Evolutionary conservation across 1,140 invertebrate genomes (phyloP), one percentile per base, ranked within the genome.

Genomic region (Gyrodactylus bullatarudis): DNA sequence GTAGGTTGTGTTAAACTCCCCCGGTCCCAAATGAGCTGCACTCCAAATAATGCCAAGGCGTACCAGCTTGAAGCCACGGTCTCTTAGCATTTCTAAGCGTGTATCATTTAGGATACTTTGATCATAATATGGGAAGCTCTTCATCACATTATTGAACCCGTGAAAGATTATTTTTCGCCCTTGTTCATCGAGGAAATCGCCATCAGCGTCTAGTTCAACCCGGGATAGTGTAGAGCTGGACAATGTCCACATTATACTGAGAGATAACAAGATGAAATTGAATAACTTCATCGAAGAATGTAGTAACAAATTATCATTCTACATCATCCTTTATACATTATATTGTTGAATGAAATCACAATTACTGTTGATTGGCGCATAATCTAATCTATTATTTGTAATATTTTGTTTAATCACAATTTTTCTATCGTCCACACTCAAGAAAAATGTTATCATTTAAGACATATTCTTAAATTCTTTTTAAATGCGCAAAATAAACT

Each of bases 1-100:
- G 68, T 78, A 78, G 1, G 77, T 76, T 19, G 68, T n/a, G 71
- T 78, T 78, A 20, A 74, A 72, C 25, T 69, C n/a, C 21, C 71
- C 73, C 27, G 74, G 26, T 23, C 27, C 20, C 26, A 76, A 75
- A 69, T 76, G 74, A 0, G 77, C 20, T 1, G 77, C 77, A 2
- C 74, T 70, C 77, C 77, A 78, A 76, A 78, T 78, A 21, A 73
- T 68, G 0, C 77, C 77, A 16, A 78, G 26, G 26, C 77, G 26
- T 21, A 78, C 75, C 1, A 75, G 75, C 71, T 78, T 78, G 73
- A 78, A 78, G 24, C 77, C 77, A 76, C 76, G 77, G 8, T 71
- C 23, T 69, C 75, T 74, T 54, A 75, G 75, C 19, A 74, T 24
- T 19, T 73, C 69, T 54, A 77, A 68, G 25, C 72, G 26, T 69